Percentiles rank a stretch among this genome's conserved stretches.
Evolutionary conservation across 2,113 vertebrate species (phyloP).

Genomic region (Lepisosteus osseus): DNA sequence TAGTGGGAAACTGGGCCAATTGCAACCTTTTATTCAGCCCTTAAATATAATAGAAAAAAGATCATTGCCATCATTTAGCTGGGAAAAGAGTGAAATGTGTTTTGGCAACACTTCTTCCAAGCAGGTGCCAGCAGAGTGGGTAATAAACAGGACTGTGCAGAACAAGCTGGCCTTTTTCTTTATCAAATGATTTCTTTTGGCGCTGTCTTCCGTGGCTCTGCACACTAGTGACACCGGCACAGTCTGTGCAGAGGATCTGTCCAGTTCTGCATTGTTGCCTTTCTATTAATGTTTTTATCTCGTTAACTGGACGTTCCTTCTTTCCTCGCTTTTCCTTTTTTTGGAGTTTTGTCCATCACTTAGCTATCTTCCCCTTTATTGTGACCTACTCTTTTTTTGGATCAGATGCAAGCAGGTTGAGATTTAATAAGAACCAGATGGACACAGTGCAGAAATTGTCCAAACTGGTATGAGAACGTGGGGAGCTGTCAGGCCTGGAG

Average conservation of each 20-base stretch:
- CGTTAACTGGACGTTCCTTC: constrained; percentile 16
- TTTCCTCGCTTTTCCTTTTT: constrained; percentile 33
- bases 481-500: constrained; percentile 97
- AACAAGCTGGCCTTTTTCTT: constrained; percentile 64
- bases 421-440: constrained; percentile 98
- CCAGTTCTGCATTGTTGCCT: constrained; percentile 8
- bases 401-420: constrained; percentile 81
- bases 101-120: constrained; percentile 28
- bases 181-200: constrained; percentile 64
- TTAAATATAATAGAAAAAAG: not conserved
- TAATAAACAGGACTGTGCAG: constrained; percentile 65
- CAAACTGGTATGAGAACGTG: constrained; percentile 90
- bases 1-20: not conserved
- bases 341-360: constrained; percentile 67
- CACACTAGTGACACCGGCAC: not conserved
- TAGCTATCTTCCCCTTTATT: constrained; percentile 58
- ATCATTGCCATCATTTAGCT: not conserved
- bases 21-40: not conserved
- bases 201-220: constrained; percentile 17
- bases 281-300: constrained; percentile 24
- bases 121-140: constrained; percentile 40
- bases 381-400: constrained; percentile 54
- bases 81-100: not conserved
- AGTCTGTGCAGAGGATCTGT: not conserved
- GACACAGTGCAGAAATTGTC: constrained; percentile 91